A percentile compares a stretch with the other conserved stretches of the same genome.
These are phyloP conservation scores for Gonioctena quinquepunctata DNA, from an alignment of 1,140 invertebrate genomes.

Conservation along the genomic window DNA sequence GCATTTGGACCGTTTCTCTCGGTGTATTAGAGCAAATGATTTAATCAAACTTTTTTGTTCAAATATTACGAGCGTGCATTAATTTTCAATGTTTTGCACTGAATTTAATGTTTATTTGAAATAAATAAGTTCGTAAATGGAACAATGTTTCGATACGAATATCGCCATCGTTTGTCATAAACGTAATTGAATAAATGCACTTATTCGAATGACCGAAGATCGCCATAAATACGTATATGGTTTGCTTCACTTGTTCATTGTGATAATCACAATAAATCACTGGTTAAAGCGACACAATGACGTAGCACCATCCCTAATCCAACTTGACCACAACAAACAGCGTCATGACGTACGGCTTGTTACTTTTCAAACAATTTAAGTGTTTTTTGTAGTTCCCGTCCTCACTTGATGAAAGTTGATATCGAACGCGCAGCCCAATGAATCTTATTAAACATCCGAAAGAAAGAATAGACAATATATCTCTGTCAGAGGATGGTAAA, in stretches of 20 bases:
- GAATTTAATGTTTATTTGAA: too few species aligned
- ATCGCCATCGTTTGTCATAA: too few species aligned
- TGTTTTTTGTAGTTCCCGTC: slow-evolving; percentile 26
- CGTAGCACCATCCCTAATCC: slow-evolving; percentile 13
- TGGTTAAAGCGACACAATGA: slow-evolving; percentile 4
- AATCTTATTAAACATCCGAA: slow-evolving; percentile 28
- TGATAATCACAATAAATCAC: neutral
- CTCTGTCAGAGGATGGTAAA: slow-evolving; percentile 31
- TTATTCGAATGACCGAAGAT: too few species aligned
- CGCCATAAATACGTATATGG: neutral
- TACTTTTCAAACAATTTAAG: slow-evolving; percentile 26
- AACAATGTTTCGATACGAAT: too few species aligned
- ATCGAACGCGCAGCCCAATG: slow-evolving; percentile 29
- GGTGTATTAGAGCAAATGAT: too few species aligned
- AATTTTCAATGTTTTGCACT: too few species aligned
- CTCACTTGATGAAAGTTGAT: slow-evolving; percentile 29
- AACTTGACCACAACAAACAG: slow-evolving; percentile 17
- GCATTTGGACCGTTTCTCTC: too few species aligned
- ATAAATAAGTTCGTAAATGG: too few species aligned
- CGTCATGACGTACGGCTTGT: slow-evolving; percentile 3
- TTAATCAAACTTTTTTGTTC: too few species aligned
- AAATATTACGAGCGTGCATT: too few species aligned
- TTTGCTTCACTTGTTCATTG: neutral
- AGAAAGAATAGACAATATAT: slow-evolving; percentile 37
- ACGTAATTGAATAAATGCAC: too few species aligned